Evolutionary conservation across 1,140 invertebrate genomes (phyloP).

Genomic region (Holcopasites calliopsidis): DNA sequence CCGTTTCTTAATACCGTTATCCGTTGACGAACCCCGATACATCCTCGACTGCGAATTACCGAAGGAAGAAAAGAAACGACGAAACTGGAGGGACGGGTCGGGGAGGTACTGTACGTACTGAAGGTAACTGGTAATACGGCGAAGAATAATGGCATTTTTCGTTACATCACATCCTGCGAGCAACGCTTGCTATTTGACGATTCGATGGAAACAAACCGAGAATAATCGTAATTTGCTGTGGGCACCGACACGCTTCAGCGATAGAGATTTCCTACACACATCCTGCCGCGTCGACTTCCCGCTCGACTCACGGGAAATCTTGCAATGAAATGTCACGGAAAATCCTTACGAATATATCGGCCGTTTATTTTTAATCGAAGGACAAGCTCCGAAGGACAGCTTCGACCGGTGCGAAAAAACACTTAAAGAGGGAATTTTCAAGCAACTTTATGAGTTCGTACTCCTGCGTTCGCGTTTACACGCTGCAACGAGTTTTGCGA

Average conservation of each 20-base stretch:
- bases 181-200: constrained; percentile 46
- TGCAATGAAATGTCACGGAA: neutral
- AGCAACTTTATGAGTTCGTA: too few species aligned
- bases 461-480: too few species aligned
- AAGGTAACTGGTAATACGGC: constrained; percentile 36
- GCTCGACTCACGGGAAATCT: too few species aligned
- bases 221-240: constrained; percentile 51
- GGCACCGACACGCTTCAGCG: constrained; percentile 24
- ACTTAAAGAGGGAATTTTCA: too few species aligned
- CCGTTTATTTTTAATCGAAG: too few species aligned
- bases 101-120: neutral
- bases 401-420: too few species aligned
- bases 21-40: constrained; percentile 50
- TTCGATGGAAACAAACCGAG: constrained; percentile 7
- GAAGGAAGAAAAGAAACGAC: constrained; percentile 5
- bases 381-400: too few species aligned
- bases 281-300: constrained; percentile 16
- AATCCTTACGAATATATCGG: neutral
- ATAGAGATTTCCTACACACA: constrained; percentile 37
- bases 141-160: constrained; percentile 41
- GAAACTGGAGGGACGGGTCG: neutral
- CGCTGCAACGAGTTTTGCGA: too few species aligned
- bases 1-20: constrained; percentile 37
- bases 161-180: constrained; percentile 50
- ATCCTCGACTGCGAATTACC: constrained; percentile 48